Evolutionary conservation across 2,888 invertebrate species (phyloP).

Genomic region (Dioctria linearis): DNA sequence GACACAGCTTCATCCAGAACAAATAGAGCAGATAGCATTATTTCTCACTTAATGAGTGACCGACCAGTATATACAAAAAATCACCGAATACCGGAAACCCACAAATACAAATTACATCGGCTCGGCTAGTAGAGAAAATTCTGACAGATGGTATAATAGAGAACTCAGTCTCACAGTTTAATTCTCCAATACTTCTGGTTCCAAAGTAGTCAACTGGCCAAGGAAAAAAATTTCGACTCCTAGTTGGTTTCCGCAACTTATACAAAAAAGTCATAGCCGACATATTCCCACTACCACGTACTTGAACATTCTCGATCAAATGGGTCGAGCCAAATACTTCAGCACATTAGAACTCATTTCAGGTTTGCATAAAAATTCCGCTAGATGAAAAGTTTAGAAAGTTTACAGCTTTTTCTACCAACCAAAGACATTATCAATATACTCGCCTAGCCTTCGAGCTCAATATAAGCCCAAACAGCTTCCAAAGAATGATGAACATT

Average conservation of each 20-base stretch:
- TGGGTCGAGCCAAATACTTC: slow-evolving; percentile 44
- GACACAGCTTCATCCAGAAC: background rate
- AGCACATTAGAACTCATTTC: slow-evolving; percentile 16
- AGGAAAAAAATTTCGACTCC: background rate
- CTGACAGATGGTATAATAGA: slow-evolving; percentile 39
- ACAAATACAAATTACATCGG: slow-evolving; percentile 58
- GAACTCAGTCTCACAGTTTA: too few species aligned
- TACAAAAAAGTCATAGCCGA: slow-evolving; percentile 32
- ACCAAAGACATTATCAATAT: slow-evolving; percentile 43
- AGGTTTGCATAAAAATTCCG: slow-evolving; percentile 50
- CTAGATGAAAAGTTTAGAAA: slow-evolving; percentile 37
- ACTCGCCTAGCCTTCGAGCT: slow-evolving; percentile 45
- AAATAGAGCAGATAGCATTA: background rate
- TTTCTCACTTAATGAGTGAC: background rate
- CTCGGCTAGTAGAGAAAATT: slow-evolving; percentile 58
- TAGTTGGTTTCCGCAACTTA: background rate
- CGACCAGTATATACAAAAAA: slow-evolving; percentile 60
- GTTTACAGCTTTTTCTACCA: slow-evolving; percentile 47
- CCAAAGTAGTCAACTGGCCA: background rate
- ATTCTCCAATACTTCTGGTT: background rate
- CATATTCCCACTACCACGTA: slow-evolving; percentile 49
- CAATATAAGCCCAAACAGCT: slow-evolving; percentile 49
- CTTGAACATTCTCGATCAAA: slow-evolving; percentile 53
- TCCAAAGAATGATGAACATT: slow-evolving; percentile 54
- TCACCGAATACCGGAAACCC: slow-evolving; percentile 52